Conservation (phyloP, 1,140 invertebrate genomes). For the Melipona quadrifasciata region DNA sequence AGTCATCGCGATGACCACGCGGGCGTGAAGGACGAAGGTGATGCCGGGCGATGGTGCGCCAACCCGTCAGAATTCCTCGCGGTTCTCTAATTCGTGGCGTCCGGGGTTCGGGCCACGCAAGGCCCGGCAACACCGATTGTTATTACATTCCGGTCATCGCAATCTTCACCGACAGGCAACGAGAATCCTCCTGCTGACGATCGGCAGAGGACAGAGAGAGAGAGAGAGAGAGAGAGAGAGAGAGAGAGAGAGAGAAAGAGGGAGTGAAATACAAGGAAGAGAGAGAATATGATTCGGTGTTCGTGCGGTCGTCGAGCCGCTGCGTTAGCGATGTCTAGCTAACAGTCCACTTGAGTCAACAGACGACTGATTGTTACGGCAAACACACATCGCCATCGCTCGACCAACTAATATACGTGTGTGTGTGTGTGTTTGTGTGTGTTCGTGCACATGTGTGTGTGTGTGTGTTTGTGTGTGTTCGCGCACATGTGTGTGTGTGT, state of each 20-base stretch:
- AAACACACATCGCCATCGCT: conserved; percentile 55
- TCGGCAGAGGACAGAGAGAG: background rate
- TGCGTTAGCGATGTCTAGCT: conserved; percentile 71
- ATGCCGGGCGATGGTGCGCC: background rate
- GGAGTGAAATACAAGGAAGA: no score
- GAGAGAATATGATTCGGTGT: conserved; percentile 18
- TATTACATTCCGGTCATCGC: conserved; percentile 44
- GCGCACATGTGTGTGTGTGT: no score
- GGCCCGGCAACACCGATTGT: conserved; percentile 15
- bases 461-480: no score
- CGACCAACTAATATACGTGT: no score
- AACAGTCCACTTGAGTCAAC: conserved; percentile 74
- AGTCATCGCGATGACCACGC: background rate
- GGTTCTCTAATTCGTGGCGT: conserved; percentile 26
- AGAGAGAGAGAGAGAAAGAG: no score
- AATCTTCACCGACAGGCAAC: conserved; percentile 14
- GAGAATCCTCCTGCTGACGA: conserved; percentile 8
- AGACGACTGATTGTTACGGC: conserved; percentile 71
- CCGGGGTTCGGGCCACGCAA: background rate
- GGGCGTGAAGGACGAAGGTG: background rate
- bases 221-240: background rate
- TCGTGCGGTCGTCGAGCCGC: conserved; percentile 31
- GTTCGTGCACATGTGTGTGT: no score
- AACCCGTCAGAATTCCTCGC: background rate
- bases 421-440: no score